Evolutionary conservation across 2,888 invertebrate genomes (phyloP), one percentile per base, ranked within the genome.

Genomic region (Drosophila seclusa): DNA sequence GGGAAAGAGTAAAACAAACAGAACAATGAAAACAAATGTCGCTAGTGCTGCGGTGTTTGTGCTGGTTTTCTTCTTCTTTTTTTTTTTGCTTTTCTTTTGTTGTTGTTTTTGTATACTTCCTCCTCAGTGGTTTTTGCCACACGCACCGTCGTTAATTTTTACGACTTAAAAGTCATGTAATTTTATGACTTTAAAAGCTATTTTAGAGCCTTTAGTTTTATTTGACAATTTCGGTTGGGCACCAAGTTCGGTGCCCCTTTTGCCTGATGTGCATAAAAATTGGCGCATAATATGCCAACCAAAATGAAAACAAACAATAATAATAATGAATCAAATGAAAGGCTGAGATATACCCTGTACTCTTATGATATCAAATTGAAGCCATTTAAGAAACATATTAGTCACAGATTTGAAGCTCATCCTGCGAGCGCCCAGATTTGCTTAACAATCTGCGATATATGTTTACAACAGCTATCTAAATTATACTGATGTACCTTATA

Each of bases 121-220:
- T 64, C 34, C 58, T 49, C 64, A 29, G 36, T 68, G 78, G 76
- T 34, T 62, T 80, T 79, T 78, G 80, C 82, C 84, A 90, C 87
- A 90, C 87, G 87, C 83, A 88, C 75, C 90, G 72, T 90, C 87
- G 89, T 87, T 87, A 87, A 87, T 87, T 87, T 90, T 87, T 83
- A 87, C 78, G 87, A 68, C 90, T 90, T 73, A 72, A 87, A 80
- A 87, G 87, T 89, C 87, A 75, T 88, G 89, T 83, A 80, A 82
- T 87, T 87, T 87, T 87, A 87, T 90, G 90, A 87, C 87, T 90
- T 90, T 87, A 87, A 87, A 90, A 90, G 90, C 87, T 82, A 90
- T 87, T 87, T 90, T 87, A 90, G 84, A 87, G 90, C 82, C 89
- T 87, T 83, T 83, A 87, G 80, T 87, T 87, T 90, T 82, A 90